phyloP scores from a whole-genome alignment of 2,888 invertebrate genomes.

The Polydrusus cervinus region DNA sequence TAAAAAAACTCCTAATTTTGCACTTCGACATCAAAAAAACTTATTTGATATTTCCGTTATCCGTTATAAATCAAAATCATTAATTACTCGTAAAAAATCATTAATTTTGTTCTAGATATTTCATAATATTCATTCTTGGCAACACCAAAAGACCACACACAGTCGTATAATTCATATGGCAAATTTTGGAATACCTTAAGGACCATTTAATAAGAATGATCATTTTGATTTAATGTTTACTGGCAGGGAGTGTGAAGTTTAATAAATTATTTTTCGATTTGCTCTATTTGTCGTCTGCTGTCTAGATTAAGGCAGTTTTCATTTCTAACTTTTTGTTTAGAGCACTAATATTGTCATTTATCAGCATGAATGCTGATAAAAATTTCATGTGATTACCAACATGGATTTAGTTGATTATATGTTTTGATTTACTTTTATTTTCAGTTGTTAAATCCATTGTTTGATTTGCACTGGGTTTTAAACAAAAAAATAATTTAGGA shows the following conservation, averaged over 20 bases:
- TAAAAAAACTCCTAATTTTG: background rate
- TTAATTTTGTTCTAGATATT: background rate
- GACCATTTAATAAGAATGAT: slow-evolving; percentile 18
- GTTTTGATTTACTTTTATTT: too few relatives aligned
- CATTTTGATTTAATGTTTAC: slow-evolving; percentile 27
- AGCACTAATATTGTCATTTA: too few relatives aligned
- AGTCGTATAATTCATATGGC: slow-evolving; percentile 17
- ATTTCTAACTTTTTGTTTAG: too few relatives aligned
- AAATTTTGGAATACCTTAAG: slow-evolving; percentile 25
- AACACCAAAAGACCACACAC: slow-evolving; percentile 15
- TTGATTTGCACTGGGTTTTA: too few relatives aligned
- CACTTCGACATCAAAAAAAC: background rate
- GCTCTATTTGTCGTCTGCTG: slow-evolving; percentile 3
- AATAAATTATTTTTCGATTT: slow-evolving; percentile 24
- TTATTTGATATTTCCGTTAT: background rate
- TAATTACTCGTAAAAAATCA: slow-evolving; percentile 2
- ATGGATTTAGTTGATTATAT: too few relatives aligned
- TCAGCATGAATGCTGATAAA: too few relatives aligned
- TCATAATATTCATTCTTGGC: background rate
- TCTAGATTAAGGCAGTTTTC: too few relatives aligned
- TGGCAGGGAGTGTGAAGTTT: slow-evolving; percentile 20
- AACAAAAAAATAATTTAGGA: too few relatives aligned
- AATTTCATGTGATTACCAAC: too few relatives aligned
- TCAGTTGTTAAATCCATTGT: too few relatives aligned
- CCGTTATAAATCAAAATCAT: background rate